Percentiles rank a stretch among this genome's conserved stretches.
Conservation (phyloP, 2,113 vertebrate species). For the Peromyscus leucopus region DNA sequence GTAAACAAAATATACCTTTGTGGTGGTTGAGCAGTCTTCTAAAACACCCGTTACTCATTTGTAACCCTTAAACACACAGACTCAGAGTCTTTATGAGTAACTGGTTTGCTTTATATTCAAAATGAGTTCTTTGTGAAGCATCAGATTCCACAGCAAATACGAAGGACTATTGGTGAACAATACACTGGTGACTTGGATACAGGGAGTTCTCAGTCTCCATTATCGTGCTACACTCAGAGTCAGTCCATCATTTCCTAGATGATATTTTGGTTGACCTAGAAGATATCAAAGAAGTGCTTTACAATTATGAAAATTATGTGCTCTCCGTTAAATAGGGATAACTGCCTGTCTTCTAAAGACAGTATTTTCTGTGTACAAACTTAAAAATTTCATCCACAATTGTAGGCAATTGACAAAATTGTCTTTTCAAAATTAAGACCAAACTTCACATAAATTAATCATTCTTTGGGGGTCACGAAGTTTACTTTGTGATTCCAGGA, state of each 20-base stretch:
- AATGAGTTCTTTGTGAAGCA: not conserved
- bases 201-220: not conserved
- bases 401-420: not conserved
- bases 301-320: slow-evolving; percentile 1
- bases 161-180: not conserved
- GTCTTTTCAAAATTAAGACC: not conserved
- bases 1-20: not conserved
- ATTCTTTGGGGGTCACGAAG: slow-evolving; percentile 13
- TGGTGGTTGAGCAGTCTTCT: not conserved
- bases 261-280: slow-evolving; percentile 31
- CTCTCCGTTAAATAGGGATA: slow-evolving; percentile 18
- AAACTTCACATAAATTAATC: slow-evolving; percentile 32
- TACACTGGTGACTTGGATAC: not conserved
- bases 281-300: not conserved
- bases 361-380: not conserved
- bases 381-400: not conserved
- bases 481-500: not conserved
- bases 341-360: not conserved
- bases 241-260: not conserved
- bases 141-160: not conserved
- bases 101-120: slow-evolving; percentile 22
- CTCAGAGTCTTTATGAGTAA: slow-evolving; percentile 34
- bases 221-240: not conserved
- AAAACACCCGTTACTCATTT: not conserved
- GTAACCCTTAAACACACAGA: not conserved